Conservation (phyloP, 2,888 invertebrate species). For the Drosophila basisetae region DNA sequence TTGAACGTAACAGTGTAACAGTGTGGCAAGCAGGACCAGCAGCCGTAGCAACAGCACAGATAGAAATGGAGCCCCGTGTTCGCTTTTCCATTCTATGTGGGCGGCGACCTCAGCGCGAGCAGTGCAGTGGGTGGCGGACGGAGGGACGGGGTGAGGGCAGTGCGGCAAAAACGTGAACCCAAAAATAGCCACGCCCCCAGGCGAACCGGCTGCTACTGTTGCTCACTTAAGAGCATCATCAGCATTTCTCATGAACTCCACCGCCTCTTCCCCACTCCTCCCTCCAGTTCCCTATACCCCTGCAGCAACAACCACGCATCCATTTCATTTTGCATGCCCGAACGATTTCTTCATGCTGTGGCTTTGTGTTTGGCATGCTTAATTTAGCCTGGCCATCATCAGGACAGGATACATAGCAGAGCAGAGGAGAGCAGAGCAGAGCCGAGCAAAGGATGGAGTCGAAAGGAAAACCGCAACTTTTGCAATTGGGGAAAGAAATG, state of each 20-base stretch:
- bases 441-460: not conserved
- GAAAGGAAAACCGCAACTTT: constrained; percentile 22
- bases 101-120: constrained; percentile 29
- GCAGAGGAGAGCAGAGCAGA: not conserved
- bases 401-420: not conserved
- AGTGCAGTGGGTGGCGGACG: no score
- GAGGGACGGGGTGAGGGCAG: not conserved
- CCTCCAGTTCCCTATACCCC: not conserved
- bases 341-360: constrained; percentile 49
- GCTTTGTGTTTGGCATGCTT: constrained; percentile 62
- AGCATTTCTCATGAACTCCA: constrained; percentile 55
- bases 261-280: not conserved
- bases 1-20: constrained; percentile 55
- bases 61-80: constrained; percentile 22
- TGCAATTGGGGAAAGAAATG: not conserved
- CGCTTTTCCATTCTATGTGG: constrained; percentile 37
- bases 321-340: constrained; percentile 59
- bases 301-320: not conserved
- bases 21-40: not conserved
- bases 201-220: not conserved
- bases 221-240: constrained; percentile 69
- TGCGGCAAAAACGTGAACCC: constrained; percentile 24
- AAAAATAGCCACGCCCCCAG: constrained; percentile 50
- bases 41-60: constrained; percentile 1
- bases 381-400: constrained; percentile 51